Base-by-base conservation (phyloP, 2,113 vertebrate genomes). In the Isichthys henryi region DNA sequence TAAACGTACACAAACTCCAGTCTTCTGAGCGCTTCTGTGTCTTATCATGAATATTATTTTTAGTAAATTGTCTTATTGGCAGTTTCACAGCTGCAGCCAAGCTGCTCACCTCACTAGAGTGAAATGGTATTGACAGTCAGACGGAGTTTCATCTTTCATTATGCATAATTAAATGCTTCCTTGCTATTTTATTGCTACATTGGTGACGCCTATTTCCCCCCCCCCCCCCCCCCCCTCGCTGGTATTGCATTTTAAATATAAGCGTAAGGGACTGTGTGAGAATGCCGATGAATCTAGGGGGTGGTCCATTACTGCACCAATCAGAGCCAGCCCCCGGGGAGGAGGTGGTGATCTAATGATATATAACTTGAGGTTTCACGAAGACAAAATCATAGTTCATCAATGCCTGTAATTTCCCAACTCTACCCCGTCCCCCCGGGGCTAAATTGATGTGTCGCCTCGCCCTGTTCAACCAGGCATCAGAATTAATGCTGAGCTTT, bases 31-130 rank as follows among this genome's bases (percentile, higher is more conserved):
- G 15, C 74, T 45, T 7, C 49, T 2, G 6, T 46, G 77, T 45
- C 80, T 48, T 85, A 82, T 89, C 45, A 56, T 53, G 74, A 19
- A 56, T 82, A 53, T 83, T 89, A 89, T 50, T 53, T 87, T 62
- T 88, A 88, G 87, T 62, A 88, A 88, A 88, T 88, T 88, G 56
- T 88, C 87, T 88, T 88, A 89, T 56, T 89, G 66, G 46, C 74
- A 83, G 27, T 23, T 46, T 90, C 31, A 74, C 39, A 53, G 50
- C 31, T 77, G 46, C 66, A 23, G 46, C 21, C 49, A 39, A 50
- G 19, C 43, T 88, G 53, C 43, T 85, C 87, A 8, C 89, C 50
- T 88, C 66, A n/a, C 70, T 70, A 48, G 35, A 88, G 62, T 49
- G 23, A 43, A 49, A 49, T 50, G 27, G n/a, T 52, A 66, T 52